Evolutionary conservation across 2,113 vertebrate species (phyloP).

Genomic region (Oryzias javanicus): DNA sequence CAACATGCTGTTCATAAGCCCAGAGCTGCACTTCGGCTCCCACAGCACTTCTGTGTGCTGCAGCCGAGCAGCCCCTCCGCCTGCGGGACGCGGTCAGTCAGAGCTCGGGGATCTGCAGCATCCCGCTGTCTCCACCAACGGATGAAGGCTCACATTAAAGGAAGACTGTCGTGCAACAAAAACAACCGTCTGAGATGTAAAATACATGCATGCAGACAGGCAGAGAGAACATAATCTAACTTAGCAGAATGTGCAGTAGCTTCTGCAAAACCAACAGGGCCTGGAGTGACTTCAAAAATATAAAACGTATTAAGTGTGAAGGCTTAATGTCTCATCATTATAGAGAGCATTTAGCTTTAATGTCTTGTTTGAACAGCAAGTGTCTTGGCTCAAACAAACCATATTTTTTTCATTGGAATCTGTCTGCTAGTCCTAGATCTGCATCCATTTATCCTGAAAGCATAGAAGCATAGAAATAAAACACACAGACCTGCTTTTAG

Average conservation of each 20-base stretch:
- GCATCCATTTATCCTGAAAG: slow-evolving; percentile 6
- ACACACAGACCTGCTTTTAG: not conserved
- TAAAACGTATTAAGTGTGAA: not conserved
- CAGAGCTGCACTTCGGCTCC: slow-evolving; percentile 42
- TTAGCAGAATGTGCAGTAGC: slow-evolving; percentile 2
- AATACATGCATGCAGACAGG: slow-evolving; percentile 13
- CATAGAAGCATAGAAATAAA: slow-evolving; percentile 7
- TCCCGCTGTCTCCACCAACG: slow-evolving; percentile 64
- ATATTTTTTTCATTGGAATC: slow-evolving; percentile 63
- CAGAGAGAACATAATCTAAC: slow-evolving; percentile 15
- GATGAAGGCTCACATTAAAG: slow-evolving; percentile 14
- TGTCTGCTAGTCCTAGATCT: slow-evolving; percentile 29
- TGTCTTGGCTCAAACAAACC: slow-evolving; percentile 56
- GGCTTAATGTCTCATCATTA: slow-evolving; percentile 30
- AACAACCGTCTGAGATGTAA: slow-evolving; percentile 17
- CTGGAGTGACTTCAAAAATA: slow-evolving; percentile 13
- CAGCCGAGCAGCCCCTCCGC: slow-evolving; percentile 41
- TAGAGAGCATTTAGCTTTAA: slow-evolving; percentile 47
- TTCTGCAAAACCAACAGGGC: slow-evolving; percentile 19
- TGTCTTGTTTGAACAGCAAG: slow-evolving; percentile 59
- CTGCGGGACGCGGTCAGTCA: slow-evolving; percentile 62
- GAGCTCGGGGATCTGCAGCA: slow-evolving; percentile 62
- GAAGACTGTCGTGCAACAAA: slow-evolving; percentile 22
- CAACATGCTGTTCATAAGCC: slow-evolving; percentile 40
- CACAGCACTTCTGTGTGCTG: slow-evolving; percentile 44